Conservation (phyloP, 2,113 vertebrate species). For the Ptilorrhoa leucosticta region DNA sequence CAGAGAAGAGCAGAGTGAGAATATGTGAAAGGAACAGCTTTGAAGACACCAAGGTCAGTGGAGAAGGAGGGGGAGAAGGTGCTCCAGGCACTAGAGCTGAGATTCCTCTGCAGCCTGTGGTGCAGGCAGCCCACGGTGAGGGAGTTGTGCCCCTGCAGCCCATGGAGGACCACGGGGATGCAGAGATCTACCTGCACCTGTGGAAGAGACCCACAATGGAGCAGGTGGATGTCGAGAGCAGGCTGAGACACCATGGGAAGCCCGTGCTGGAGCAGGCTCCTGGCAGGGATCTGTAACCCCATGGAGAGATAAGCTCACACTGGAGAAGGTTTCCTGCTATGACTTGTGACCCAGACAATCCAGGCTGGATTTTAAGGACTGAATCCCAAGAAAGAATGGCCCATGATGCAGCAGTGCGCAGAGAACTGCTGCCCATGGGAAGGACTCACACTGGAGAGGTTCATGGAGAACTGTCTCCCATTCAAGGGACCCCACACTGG, state of each 20-base stretch:
- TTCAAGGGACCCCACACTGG: neutral
- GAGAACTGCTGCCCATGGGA: rapidly evolving
- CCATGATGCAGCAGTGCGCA: neutral
- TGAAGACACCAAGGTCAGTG: neutral
- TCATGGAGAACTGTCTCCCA: neutral
- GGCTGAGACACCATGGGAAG: neutral
- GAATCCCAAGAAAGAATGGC: neutral
- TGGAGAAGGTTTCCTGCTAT: neutral
- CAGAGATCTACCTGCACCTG: neutral
- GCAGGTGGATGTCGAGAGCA: neutral
- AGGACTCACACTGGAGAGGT: neutral
- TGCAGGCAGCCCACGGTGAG: neutral
- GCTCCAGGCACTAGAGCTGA: neutral
- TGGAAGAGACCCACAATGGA: neutral
- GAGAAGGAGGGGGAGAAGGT: neutral
- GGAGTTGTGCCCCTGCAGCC: neutral
- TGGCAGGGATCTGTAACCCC: neutral
- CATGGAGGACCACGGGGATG: neutral
- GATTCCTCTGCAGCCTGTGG: neutral
- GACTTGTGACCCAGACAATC: neutral
- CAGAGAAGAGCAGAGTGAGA: neutral
- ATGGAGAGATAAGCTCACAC: neutral
- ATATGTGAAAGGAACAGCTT: neutral
- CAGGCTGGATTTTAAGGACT: neutral
- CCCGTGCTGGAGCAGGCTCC: neutral